Conservation (phyloP, 2,888 invertebrate genomes). For the Orthosia gracilis region DNA sequence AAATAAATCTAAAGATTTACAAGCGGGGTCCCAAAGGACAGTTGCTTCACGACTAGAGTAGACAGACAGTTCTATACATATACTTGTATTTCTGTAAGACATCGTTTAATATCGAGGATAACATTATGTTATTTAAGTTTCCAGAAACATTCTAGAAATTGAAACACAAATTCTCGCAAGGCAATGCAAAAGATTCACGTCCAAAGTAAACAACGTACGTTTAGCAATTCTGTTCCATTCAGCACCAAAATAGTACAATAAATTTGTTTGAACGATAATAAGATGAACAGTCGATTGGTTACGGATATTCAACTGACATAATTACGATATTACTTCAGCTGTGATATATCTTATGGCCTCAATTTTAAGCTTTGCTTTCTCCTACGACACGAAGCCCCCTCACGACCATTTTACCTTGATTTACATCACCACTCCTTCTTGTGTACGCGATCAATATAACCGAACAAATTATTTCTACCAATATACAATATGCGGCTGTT, state of each 20-base stretch:
- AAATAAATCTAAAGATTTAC: slow-evolving; percentile 28
- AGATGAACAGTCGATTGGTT: slow-evolving; percentile 29
- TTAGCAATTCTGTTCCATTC: slow-evolving; percentile 8
- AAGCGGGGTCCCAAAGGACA: not conserved
- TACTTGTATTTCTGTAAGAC: not conserved
- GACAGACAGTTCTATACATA: not conserved
- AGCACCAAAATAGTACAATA: slow-evolving; percentile 12
- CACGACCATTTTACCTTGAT: slow-evolving; percentile 31
- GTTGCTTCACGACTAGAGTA: not conserved
- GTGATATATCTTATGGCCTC: slow-evolving; percentile 19
- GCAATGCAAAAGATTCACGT: slow-evolving; percentile 1
- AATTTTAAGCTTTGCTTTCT: slow-evolving; percentile 29
- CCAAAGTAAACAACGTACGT: slow-evolving; percentile 25
- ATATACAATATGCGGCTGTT: slow-evolving; percentile 44
- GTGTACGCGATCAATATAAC: slow-evolving; percentile 44
- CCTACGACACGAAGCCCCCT: slow-evolving; percentile 30
- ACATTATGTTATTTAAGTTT: not conserved
- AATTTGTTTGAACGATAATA: slow-evolving; percentile 31
- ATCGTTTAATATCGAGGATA: not conserved
- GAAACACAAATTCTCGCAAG: not conserved
- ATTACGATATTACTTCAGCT: slow-evolving; percentile 32
- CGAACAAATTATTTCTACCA: slow-evolving; percentile 29
- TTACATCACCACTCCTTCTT: slow-evolving; percentile 36
- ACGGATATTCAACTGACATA: slow-evolving; percentile 43
- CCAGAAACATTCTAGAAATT: slow-evolving; percentile 1